phyloP scores from a whole-genome alignment of 2,113 vertebrate species.

The Leucopternis melanops region DNA sequence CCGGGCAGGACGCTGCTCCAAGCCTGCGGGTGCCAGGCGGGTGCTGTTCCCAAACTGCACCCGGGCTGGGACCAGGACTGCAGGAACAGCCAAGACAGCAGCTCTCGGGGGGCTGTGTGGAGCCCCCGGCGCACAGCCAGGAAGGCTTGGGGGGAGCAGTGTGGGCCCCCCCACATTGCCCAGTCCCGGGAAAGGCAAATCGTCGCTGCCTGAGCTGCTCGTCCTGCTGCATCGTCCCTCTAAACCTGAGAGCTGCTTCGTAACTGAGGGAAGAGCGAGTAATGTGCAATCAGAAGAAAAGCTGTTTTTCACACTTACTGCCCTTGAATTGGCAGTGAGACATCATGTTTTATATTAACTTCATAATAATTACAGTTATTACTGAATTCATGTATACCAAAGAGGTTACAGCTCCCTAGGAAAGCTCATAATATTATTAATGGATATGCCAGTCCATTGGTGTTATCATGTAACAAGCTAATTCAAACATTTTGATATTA shows the following conservation, averaged over 20 bases:
- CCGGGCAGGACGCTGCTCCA: fast-evolving
- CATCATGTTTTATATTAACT: constrained; percentile 71
- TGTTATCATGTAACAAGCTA: constrained; percentile 39
- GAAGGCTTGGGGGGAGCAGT: fast-evolving
- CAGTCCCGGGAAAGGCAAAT: background rate
- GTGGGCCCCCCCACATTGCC: fast-evolving
- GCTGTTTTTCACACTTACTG: constrained; percentile 68
- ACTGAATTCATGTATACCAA: constrained; percentile 67
- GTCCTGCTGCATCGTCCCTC: background rate
- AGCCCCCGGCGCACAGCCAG: background rate
- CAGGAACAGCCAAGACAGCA: fast-evolving
- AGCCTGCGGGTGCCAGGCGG: background rate
- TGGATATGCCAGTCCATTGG: constrained; percentile 30
- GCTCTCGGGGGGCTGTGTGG: fast-evolving
- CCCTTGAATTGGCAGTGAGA: constrained; percentile 66
- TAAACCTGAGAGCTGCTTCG: background rate
- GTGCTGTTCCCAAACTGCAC: background rate
- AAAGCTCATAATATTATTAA: constrained; percentile 66
- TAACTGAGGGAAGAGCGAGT: background rate
- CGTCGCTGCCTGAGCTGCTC: background rate
- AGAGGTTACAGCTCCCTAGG: constrained; percentile 59
- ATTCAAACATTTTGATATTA: constrained; percentile 14
- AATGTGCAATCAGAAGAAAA: background rate
- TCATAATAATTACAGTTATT: constrained; percentile 76
- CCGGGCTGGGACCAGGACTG: background rate